These are phyloP conservation scores for Melanotaenia parkinsoni DNA, from an alignment of 2,797 vertebrate genomes.

Conservation along the genomic window DNA sequence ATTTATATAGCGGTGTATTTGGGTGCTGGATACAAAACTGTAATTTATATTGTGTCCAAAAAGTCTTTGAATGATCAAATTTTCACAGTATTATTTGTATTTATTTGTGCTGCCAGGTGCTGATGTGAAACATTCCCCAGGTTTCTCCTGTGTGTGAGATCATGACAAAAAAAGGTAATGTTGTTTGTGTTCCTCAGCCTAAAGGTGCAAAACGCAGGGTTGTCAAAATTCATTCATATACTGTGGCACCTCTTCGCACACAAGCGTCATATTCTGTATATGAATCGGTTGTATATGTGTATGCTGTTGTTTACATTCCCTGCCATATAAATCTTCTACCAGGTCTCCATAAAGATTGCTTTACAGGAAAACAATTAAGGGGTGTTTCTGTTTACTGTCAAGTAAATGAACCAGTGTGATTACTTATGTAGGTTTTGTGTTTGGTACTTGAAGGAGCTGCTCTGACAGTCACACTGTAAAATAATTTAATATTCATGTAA, in stretches of 20 bases:
- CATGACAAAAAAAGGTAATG: slow-evolving; percentile 13
- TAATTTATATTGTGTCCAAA: slow-evolving; percentile 37
- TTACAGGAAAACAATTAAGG: slow-evolving; percentile 54
- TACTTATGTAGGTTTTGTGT: slow-evolving; percentile 52
- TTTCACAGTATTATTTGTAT: slow-evolving; percentile 18
- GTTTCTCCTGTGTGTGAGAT: slow-evolving; percentile 21
- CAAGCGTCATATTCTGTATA: not conserved
- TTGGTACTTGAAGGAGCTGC: slow-evolving; percentile 48
- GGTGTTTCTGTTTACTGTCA: slow-evolving; percentile 58
- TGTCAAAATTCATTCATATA: slow-evolving; percentile 34
- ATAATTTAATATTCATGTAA: slow-evolving; percentile 70
- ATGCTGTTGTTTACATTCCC: slow-evolving; percentile 7
- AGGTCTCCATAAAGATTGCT: slow-evolving; percentile 42
- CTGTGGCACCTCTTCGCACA: not conserved
- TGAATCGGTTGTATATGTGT: slow-evolving; percentile 2
- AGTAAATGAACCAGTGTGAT: slow-evolving; percentile 41
- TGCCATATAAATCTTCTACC: slow-evolving; percentile 14
- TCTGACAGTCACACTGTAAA: slow-evolving; percentile 46
- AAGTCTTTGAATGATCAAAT: slow-evolving; percentile 30
- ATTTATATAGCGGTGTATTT: slow-evolving; percentile 36
- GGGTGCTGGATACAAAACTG: slow-evolving; percentile 20
- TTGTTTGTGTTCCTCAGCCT: slow-evolving; percentile 24
- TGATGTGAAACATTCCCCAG: not conserved
- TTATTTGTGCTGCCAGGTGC: not conserved
- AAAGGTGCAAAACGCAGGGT: slow-evolving; percentile 25